Percentiles rank a stretch among this genome's conserved stretches.
Conservation (phyloP, 1,140 invertebrate species). For the Phocides pigmalion region DNA sequence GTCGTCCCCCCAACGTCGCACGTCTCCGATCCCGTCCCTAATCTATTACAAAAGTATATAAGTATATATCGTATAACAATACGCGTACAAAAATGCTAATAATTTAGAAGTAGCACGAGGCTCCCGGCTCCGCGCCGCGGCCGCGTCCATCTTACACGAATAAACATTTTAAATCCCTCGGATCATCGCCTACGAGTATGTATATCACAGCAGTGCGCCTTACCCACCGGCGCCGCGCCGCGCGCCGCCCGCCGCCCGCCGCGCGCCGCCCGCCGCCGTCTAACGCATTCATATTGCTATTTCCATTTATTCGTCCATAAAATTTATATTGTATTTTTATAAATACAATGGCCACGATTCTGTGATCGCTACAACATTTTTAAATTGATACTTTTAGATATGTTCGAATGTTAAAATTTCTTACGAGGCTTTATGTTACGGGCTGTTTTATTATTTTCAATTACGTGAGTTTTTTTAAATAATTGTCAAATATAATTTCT, state of each 20-base stretch:
- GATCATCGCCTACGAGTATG: slow-evolving; percentile 56
- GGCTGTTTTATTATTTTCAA: no score
- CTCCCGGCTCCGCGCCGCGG: slow-evolving; percentile 36
- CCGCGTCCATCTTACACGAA: slow-evolving; percentile 43
- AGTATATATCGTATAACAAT: slow-evolving; percentile 3
- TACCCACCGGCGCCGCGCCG: slow-evolving; percentile 47
- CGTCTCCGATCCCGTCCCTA: slow-evolving; percentile 14
- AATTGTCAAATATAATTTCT: no score
- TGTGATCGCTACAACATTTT: no score
- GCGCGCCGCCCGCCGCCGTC: slow-evolving; percentile 8
- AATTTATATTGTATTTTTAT: no score
- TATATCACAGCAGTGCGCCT: slow-evolving; percentile 74
- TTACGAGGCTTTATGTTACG: no score
- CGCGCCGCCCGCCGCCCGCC: slow-evolving; percentile 32
- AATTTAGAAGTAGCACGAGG: slow-evolving; percentile 7
- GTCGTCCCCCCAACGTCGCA: slow-evolving; percentile 1
- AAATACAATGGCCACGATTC: no score
- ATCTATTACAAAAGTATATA: slow-evolving; percentile 22
- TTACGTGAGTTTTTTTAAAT: no score
- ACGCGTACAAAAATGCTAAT: not conserved
- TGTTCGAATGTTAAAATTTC: no score
- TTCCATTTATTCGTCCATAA: no score
- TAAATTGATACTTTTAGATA: no score
- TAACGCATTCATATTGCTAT: not conserved
- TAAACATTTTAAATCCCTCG: slow-evolving; percentile 51